Evolutionary conservation across 2,797 vertebrate genomes (phyloP).

Genomic region (Myotis vivesi): DNA sequence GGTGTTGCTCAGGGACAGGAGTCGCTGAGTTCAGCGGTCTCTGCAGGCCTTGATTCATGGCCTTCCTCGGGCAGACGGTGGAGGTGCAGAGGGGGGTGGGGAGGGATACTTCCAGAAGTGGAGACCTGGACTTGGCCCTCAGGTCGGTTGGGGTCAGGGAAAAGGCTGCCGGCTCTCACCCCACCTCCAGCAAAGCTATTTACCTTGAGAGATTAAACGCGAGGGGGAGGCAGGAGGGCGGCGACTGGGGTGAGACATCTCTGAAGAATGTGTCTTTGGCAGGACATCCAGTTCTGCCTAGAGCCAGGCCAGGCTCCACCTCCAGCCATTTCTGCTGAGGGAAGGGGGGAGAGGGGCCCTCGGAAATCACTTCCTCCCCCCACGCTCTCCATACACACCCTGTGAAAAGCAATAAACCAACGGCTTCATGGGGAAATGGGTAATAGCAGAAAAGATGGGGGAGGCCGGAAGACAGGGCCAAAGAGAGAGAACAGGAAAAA

Average conservation of each 20-base stretch:
- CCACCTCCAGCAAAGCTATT: constrained; percentile 48
- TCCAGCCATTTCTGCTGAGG: neutral
- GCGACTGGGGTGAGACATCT: constrained; percentile 27
- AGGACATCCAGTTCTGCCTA: constrained; percentile 58
- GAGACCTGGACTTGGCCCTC: neutral
- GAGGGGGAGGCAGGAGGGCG: neutral
- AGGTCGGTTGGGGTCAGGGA: neutral
- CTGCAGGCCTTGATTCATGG: neutral
- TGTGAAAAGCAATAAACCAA: neutral
- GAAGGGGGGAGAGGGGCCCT: neutral
- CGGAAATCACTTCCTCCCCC: neutral
- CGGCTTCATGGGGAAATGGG: neutral
- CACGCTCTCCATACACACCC: neutral
- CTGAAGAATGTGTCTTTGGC: constrained; percentile 70
- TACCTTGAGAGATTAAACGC: constrained; percentile 31
- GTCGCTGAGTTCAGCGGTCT: neutral
- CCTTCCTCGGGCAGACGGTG: neutral
- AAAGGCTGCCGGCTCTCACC: neutral
- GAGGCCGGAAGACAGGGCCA: neutral
- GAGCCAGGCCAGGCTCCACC: constrained; percentile 1
- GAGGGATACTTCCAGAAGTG: neutral
- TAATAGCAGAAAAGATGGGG: neutral
- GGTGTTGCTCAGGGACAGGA: neutral
- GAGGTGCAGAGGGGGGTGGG: neutral
- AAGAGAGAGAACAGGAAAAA: neutral